A percentile compares a stretch with the other conserved stretches of the same genome.
Conservation (phyloP, 2,113 vertebrate genomes). For the Nothobranchius kuhntae region DNA sequence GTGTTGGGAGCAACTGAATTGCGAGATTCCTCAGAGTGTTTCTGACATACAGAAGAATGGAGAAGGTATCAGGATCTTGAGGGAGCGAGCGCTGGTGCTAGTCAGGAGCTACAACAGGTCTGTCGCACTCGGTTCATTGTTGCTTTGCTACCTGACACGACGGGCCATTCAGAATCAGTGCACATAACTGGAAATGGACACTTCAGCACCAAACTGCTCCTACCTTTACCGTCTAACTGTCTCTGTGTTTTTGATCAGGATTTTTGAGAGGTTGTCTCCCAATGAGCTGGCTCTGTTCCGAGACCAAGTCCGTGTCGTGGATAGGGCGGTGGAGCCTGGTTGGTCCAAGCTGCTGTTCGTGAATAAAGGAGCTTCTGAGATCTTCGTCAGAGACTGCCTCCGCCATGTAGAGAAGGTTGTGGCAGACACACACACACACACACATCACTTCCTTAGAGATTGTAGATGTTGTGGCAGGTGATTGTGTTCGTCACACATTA, state of each 20-base stretch:
- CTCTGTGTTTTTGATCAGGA: constrained; percentile 65
- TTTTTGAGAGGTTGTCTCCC: constrained; percentile 79
- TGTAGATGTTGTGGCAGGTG: too few relatives aligned
- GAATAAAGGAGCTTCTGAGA: constrained; percentile 71
- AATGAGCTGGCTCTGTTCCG: constrained; percentile 83
- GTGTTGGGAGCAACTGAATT: constrained; percentile 85
- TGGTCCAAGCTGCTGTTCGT: constrained; percentile 84
- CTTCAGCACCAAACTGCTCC: neutral
- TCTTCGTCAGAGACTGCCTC: constrained; percentile 19
- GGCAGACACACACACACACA: neutral
- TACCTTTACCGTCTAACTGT: neutral
- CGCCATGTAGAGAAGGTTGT: constrained; percentile 83
- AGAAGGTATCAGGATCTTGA: constrained; percentile 79
- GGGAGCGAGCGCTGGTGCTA: constrained; percentile 82
- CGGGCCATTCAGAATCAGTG: too few relatives aligned
- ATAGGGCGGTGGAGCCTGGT: constrained; percentile 85
- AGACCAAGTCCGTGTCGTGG: constrained; percentile 80
- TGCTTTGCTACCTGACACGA: neutral
- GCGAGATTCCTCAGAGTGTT: constrained; percentile 83
- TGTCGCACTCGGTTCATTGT: neutral
- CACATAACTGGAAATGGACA: too few relatives aligned
- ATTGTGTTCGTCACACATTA: too few relatives aligned
- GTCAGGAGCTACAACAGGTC: constrained; percentile 87
- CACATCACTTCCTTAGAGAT: neutral
- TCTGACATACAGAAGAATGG: constrained; percentile 76